phyloP scores from a whole-genome alignment of 2,113 vertebrate species.

The Prunella himalayana region DNA sequence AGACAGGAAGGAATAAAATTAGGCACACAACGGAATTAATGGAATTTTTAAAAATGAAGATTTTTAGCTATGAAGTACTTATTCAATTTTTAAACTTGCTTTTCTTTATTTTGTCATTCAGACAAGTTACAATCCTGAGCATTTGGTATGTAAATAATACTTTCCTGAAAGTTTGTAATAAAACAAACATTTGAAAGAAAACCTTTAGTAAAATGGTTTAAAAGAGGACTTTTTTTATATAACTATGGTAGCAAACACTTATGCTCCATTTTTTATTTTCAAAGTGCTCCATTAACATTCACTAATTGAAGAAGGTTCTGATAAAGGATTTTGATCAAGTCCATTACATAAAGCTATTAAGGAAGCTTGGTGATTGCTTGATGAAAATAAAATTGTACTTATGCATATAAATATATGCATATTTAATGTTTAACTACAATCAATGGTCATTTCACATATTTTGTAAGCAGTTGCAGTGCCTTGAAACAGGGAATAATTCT shows the following conservation, averaged over 20 bases:
- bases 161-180: neutral
- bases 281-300: neutral
- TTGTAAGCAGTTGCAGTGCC: neutral
- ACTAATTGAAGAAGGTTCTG: neutral
- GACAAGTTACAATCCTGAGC: neutral
- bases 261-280: neutral
- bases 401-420: neutral
- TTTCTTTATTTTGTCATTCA: neutral
- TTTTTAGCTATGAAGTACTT: neutral
- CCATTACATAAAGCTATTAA: neutral
- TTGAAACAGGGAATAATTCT: neutral
- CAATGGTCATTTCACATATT: neutral
- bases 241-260: neutral
- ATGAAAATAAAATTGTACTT: neutral
- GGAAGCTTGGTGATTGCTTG: neutral
- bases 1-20: neutral
- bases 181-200: neutral
- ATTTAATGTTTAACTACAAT: neutral
- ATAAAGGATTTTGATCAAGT: conserved; percentile 7
- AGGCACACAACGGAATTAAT: neutral
- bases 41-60: neutral
- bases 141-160: neutral
- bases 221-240: neutral
- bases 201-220: neutral
- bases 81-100: neutral